Base-by-base conservation (phyloP, 1,140 invertebrate genomes). In the Heliconius congener region DNA sequence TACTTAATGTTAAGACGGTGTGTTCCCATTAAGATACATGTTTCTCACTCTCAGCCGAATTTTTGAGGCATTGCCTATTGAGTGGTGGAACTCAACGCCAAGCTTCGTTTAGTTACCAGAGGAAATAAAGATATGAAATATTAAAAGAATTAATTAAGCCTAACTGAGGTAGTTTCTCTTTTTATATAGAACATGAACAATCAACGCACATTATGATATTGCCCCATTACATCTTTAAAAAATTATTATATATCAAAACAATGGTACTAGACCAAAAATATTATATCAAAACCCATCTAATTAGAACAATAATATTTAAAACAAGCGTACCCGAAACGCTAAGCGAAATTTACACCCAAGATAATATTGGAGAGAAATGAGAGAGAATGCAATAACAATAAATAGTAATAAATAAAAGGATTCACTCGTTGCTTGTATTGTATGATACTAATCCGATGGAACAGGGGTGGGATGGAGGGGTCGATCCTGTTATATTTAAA, bases 351-450 rank as follows among this genome's bases (percentile, higher is more conserved):
- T 94, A 92, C 90, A 90, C 85, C 85, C 85, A 92, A 92, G 90
- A 92, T 91, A 91, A 92, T 94, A 94, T 93, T 93, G 93, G 90
- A 90, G 92, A 92, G 91, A 89, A 92, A 93, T 93, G 91, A 91
- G 89, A 91, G 89, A 84, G 86, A 91, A 94, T 94, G 94, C 92
- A 94, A 94, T 94, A 95, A 95, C 93, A 95, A 95, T 95, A 95
- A 95, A 94, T 93, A 93, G 93, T 89, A 92, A 95, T 95, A 95
- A 95, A 95, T 95, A 95, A 95, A 94, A 94, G 94, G 94, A 94
- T 95, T 95, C 93, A 90, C 87, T 89, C 91, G 93, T 88, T 93
- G 91, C 91, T 94, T 93, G 92, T 93, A 93, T 93, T 94, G 93
- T 93, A 94, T 94, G 92, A 94, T 93, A 91, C 90, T 94, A 94